These are phyloP conservation scores for Cranoglanis bouderius DNA, from an alignment of 2,113 vertebrate species.

Conservation along the genomic window DNA sequence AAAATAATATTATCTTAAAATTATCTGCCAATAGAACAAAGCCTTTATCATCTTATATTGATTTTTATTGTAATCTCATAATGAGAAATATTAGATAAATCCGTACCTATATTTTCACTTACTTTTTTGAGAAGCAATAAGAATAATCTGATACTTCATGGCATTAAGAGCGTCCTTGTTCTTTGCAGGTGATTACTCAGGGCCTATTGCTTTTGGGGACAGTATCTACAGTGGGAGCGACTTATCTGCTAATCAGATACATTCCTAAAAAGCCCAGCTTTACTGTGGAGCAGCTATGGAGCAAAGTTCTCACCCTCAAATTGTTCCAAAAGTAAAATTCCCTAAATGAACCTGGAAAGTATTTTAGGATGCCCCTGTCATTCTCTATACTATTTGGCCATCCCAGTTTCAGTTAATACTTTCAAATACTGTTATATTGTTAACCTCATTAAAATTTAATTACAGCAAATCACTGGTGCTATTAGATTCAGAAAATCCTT, in stretches of 20 bases:
- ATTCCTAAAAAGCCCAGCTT: slow-evolving; percentile 57
- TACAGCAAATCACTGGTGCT: slow-evolving; percentile 1
- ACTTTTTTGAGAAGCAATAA: neutral
- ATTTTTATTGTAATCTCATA: neutral
- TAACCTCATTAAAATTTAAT: neutral
- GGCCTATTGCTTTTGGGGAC: slow-evolving; percentile 71
- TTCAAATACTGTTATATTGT: neutral
- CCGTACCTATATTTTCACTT: neutral
- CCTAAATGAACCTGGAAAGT: neutral
- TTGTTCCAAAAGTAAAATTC: slow-evolving; percentile 41
- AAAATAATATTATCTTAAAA: neutral
- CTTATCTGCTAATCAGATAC: slow-evolving; percentile 70
- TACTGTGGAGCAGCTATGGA: slow-evolving; percentile 65
- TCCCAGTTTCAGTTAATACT: neutral
- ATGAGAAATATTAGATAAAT: neutral
- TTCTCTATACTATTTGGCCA: neutral
- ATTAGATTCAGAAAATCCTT: neutral
- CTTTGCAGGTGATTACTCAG: slow-evolving; percentile 76
- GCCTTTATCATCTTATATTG: neutral
- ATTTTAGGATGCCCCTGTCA: neutral
- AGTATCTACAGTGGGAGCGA: slow-evolving; percentile 61
- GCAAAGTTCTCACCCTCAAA: slow-evolving; percentile 57
- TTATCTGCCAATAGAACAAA: neutral
- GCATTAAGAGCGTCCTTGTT: neutral
- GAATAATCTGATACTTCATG: neutral